Conservation (phyloP, 2,888 invertebrate species). For the Dryobotodes eremita region DNA sequence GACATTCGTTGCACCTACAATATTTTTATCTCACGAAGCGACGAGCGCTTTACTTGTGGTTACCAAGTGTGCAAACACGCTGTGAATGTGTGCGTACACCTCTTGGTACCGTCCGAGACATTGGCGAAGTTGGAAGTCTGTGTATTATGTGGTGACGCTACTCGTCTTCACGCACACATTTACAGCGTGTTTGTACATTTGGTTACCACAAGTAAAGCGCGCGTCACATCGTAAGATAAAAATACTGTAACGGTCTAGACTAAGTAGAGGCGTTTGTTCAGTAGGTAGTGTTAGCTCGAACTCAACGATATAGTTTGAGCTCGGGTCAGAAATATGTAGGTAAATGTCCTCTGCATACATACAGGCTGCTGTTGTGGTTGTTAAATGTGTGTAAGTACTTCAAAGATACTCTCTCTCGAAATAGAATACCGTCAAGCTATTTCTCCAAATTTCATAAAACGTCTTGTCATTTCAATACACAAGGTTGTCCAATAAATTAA, state of each 20-base stretch:
- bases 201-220: not conserved
- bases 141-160: not conserved
- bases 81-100: not conserved
- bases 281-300: not conserved
- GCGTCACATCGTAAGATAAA: not conserved
- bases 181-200: not conserved
- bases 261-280: not conserved
- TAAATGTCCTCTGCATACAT: not conserved
- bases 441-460: not conserved
- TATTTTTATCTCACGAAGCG: not conserved
- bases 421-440: not conserved
- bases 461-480: not conserved
- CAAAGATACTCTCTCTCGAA: not conserved
- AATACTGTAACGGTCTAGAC: not conserved
- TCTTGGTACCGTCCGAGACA: not conserved
- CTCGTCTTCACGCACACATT: not conserved
- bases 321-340: not conserved
- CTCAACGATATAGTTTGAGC: not conserved
- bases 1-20: not conserved
- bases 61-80: not conserved
- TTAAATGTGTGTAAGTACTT: not conserved
- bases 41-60: too few relatives aligned
- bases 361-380: not conserved
- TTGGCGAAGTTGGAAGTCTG: not conserved
- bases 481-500: constrained; percentile 57